Base-by-base conservation (phyloP, 2,797 vertebrate genomes). In the Semotilus atromaculatus region DNA sequence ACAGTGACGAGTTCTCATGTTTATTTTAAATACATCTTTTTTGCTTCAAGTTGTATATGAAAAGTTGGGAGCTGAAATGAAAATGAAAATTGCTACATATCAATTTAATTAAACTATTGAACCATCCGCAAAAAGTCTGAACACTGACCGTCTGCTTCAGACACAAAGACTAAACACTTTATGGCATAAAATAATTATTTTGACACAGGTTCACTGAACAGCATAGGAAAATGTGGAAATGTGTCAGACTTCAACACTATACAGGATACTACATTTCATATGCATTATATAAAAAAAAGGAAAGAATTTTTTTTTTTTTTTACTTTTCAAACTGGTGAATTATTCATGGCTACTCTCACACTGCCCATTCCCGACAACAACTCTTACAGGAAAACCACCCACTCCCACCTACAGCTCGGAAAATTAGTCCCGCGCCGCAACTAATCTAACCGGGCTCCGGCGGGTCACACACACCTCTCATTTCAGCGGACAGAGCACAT, bases 301-400 rank as follows among this genome's bases (percentile, higher is more conserved):
- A 43, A 21, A 29, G 40, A 40, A 29, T n/a, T n/a, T n/a, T n/a
- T n/a, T n/a, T n/a, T n/a, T n/a, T 55, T 51, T 75, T 38, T 38
- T 40, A 67, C 31, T 31, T 36, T 67, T 83, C 1, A 9, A 68
- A 76, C 45, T 55, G 10, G 43, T 38, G 48, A 76, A 67, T 83
- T 40, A 83, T 76, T 76, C 73, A 83, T 82, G 62, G n/a, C 60
- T 76, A 13, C 31, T 66, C 29, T 40, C 72, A 16, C 18, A 72
- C 34, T 43, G 62, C 26, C 82, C 73, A 7, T 55, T 66, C 26
- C 80, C 13, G 51, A 6, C 36, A 71, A 72, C 76, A 64, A 78
- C 55, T 64, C 38, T 79, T 43, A 7, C 26, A 7, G 26, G 18
- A 66, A 79, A 48, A 51, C 9, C 60, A 14, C 40, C n/a, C 38